Conservation (phyloP, 1,140 invertebrate genomes). For the Psix sp. region DNA sequence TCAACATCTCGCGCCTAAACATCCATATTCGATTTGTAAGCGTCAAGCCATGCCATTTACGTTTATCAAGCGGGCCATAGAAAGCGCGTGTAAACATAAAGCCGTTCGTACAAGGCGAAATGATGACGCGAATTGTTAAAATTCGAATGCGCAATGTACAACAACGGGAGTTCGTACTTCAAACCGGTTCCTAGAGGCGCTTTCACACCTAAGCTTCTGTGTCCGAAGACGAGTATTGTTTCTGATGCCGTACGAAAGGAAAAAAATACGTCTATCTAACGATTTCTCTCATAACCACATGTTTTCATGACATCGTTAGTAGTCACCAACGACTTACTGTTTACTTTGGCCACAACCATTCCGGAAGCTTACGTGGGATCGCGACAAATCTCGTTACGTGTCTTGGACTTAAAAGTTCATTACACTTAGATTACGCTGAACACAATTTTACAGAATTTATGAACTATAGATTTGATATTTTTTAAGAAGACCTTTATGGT, state of each 20-base stretch:
- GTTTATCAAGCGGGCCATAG: constrained; percentile 22
- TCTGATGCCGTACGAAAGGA: background rate
- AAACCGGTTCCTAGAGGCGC: constrained; percentile 49
- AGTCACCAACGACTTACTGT: constrained; percentile 40
- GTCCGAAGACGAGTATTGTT: constrained; percentile 23
- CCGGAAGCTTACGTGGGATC: constrained; percentile 50
- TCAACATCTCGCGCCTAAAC: constrained; percentile 11
- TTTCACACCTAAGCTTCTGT: constrained; percentile 39
- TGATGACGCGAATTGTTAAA: constrained; percentile 38
- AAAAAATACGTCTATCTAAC: constrained; percentile 14
- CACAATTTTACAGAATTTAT: background rate
- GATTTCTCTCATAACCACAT: constrained; percentile 43
- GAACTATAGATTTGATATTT: background rate
- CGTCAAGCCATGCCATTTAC: constrained; percentile 8
- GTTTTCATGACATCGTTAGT: constrained; percentile 46
- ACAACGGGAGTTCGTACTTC: constrained; percentile 15
- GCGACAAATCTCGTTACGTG: constrained; percentile 53
- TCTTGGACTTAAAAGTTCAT: constrained; percentile 47
- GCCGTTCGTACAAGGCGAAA: constrained; percentile 19
- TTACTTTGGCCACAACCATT: constrained; percentile 25
- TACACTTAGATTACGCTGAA: constrained; percentile 26
- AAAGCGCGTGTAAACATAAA: constrained; percentile 28
- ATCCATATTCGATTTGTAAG: constrained; percentile 29
- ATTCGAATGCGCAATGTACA: constrained; percentile 34
- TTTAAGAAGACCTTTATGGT: no score